phyloP scores from a whole-genome alignment of 2,113 vertebrate species.

The Phocoena sinus region DNA sequence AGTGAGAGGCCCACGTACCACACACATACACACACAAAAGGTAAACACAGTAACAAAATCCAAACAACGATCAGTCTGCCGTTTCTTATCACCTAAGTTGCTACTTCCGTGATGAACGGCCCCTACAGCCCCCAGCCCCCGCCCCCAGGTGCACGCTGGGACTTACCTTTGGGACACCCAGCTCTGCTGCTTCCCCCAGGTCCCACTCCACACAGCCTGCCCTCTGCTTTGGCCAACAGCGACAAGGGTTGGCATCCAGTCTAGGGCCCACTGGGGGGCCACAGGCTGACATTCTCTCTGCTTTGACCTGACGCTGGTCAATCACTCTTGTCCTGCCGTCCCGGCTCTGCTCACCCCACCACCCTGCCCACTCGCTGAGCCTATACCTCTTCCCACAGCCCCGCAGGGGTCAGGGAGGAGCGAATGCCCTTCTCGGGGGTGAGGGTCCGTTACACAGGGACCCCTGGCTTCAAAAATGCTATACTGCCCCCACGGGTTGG shows the following conservation, averaged over 20 bases:
- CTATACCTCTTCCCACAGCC: background rate
- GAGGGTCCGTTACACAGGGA: too few relatives aligned
- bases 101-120: background rate
- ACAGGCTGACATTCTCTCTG: background rate
- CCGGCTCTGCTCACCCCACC: background rate
- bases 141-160: background rate
- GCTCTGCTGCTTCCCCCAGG: rapidly evolving
- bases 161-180: background rate
- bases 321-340: background rate
- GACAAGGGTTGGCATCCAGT: background rate
- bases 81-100: background rate
- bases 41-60: background rate
- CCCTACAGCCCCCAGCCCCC: background rate
- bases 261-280: rapidly evolving
- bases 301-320: background rate
- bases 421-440: background rate
- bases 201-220: rapidly evolving
- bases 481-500: background rate
- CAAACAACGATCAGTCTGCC: background rate
- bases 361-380: too few relatives aligned
- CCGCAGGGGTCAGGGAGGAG: background rate
- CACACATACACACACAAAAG: too few relatives aligned
- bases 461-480: background rate
- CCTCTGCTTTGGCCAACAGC: background rate
- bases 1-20: too few relatives aligned